These are phyloP conservation scores for Deilephila elpenor DNA, from an alignment of 2,888 invertebrate species.

Conservation along the genomic window DNA sequence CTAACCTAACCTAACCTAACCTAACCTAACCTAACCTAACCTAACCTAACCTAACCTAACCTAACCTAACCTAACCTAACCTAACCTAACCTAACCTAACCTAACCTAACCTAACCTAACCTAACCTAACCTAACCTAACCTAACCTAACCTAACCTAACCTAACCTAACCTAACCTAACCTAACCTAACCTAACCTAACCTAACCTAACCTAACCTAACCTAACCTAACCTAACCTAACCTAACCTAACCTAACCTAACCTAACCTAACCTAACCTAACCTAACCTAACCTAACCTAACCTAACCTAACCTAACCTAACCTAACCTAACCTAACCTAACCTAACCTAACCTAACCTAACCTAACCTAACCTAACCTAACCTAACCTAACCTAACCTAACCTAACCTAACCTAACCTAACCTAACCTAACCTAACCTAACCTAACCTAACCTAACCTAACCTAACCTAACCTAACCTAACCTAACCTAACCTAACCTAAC, in stretches of 20 bases:
- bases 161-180: too few relatives aligned
- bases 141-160: conserved; percentile 26
- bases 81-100: too few relatives aligned
- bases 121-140: too few relatives aligned
- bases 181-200: not conserved
- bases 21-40: conserved; percentile 30
- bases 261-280: conserved; percentile 39
- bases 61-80: conserved; percentile 19
- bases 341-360: conserved; percentile 36
- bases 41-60: not conserved
- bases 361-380: conserved; percentile 35
- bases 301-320: conserved; percentile 33
- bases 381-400: conserved; percentile 34
- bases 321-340: conserved; percentile 34
- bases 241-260: conserved; percentile 31
- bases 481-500: conserved; percentile 30
- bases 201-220: too few relatives aligned
- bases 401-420: conserved; percentile 23
- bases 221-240: too few relatives aligned
- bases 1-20: conserved; percentile 36
- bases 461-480: conserved; percentile 36
- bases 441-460: conserved; percentile 34
- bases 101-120: too few relatives aligned
- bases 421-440: conserved; percentile 32
- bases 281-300: conserved; percentile 38